These are phyloP conservation scores for Drosophila prolongata DNA, from an alignment of 2,888 invertebrate species.

Conservation along the genomic window DNA sequence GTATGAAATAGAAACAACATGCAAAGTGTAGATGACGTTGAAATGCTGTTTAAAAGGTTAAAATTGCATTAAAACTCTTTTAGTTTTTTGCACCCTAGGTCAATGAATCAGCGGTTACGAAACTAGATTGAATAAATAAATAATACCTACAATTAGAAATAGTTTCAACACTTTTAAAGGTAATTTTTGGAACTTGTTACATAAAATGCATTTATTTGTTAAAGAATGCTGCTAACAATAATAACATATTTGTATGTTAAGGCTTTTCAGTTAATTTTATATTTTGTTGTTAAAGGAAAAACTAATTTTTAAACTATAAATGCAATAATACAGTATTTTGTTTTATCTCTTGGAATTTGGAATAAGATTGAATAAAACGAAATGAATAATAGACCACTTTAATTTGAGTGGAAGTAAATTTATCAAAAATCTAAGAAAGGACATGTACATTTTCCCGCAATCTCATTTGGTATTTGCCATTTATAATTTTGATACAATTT, in stretches of 20 bases:
- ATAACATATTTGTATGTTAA: too few species aligned
- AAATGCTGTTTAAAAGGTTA: conserved; percentile 34
- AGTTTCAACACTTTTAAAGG: background rate
- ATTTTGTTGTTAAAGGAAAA: too few species aligned
- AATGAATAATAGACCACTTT: conserved; percentile 2
- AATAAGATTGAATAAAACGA: too few species aligned
- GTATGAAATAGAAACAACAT: conserved; percentile 45
- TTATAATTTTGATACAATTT: conserved; percentile 14
- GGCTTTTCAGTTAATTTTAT: too few species aligned
- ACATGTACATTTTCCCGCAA: background rate
- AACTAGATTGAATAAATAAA: conserved; percentile 1
- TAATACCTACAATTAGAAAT: background rate
- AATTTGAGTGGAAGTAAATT: background rate
- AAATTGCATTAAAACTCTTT: conserved; percentile 33
- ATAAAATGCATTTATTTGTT: too few species aligned
- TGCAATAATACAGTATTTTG: too few species aligned
- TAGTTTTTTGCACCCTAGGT: conserved; percentile 7
- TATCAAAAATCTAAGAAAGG: background rate
- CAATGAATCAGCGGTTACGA: conserved; percentile 29
- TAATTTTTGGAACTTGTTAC: too few species aligned
- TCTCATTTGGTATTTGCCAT: conserved; percentile 6
- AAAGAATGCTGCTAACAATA: too few species aligned
- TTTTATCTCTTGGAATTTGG: too few species aligned
- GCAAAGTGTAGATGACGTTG: conserved; percentile 53
- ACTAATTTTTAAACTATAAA: too few species aligned